Percentiles rank a stretch among this genome's conserved stretches.
Conservation (phyloP, 2,888 invertebrate species). For the Bombylius major region DNA sequence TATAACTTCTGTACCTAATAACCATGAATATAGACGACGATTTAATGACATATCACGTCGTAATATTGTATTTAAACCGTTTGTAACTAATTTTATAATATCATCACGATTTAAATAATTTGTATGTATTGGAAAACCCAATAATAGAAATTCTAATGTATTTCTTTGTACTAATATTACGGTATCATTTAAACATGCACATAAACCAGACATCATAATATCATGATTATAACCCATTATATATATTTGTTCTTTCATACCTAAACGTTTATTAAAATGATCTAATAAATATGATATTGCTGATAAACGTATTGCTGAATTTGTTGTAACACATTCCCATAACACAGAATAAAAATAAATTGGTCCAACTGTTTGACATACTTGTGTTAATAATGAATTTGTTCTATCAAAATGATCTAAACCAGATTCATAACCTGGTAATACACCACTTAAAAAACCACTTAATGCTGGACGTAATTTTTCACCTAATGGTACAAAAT, state of each 20-base stretch:
- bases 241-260: constrained; percentile 69
- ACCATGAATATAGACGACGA: constrained; percentile 71
- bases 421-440: constrained; percentile 79
- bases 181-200: constrained; percentile 65
- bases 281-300: constrained; percentile 67
- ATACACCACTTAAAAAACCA: constrained; percentile 73
- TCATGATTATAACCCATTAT: constrained; percentile 75
- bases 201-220: constrained; percentile 67
- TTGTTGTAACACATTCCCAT: constrained; percentile 76
- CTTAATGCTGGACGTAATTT: constrained; percentile 58
- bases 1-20: constrained; percentile 55
- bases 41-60: constrained; percentile 84
- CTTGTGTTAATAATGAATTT: constrained; percentile 29
- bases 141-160: constrained; percentile 66
- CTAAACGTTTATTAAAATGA: constrained; percentile 65
- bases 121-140: constrained; percentile 76
- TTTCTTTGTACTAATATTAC: constrained; percentile 75
- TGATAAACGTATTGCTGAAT: constrained; percentile 66
- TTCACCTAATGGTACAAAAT: constrained; percentile 71
- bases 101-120: constrained; percentile 54
- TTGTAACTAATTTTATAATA: constrained; percentile 57
- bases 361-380: constrained; percentile 63
- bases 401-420: constrained; percentile 70
- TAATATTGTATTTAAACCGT: constrained; percentile 60
- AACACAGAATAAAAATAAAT: constrained; percentile 74